Conservation (phyloP, 2,113 vertebrate species). For the Anguilla japonica region DNA sequence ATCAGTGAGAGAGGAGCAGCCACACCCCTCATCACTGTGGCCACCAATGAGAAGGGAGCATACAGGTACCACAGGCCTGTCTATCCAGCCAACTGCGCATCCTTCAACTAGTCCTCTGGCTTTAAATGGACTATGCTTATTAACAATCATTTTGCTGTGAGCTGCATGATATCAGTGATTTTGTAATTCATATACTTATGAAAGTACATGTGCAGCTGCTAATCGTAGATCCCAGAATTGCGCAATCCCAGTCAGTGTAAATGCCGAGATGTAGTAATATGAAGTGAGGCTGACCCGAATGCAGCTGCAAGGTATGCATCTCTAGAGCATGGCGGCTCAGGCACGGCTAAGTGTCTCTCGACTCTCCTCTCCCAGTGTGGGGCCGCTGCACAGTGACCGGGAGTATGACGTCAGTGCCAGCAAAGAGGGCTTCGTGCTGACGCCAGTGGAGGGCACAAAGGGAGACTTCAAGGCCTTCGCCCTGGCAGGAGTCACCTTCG, state of each 20-base stretch:
- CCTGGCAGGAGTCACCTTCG: conserved; percentile 91
- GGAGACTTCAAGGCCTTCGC: conserved; percentile 98
- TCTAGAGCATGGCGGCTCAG: too few species aligned
- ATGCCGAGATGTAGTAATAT: background rate
- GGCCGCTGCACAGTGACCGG: conserved; percentile 90
- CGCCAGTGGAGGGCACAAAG: conserved; percentile 79
- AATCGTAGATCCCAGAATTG: background rate
- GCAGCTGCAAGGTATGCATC: too few species aligned
- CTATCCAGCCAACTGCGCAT: background rate
- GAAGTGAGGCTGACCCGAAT: too few species aligned
- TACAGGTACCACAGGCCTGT: conserved; percentile 79
- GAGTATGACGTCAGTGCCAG: conserved; percentile 86
- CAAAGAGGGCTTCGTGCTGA: conserved; percentile 93
- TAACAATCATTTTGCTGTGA: background rate
- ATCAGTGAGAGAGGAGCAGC: conserved; percentile 82
- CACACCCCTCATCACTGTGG: conserved; percentile 82
- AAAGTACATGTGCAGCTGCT: background rate
- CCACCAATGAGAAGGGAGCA: conserved; percentile 81
- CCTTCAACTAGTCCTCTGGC: background rate
- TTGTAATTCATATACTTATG: background rate
- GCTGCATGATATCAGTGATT: background rate
- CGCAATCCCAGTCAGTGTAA: background rate
- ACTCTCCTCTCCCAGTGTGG: conserved; percentile 73
- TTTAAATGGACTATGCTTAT: background rate
- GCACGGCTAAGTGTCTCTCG: background rate